Base-by-base conservation (phyloP, 2,797 vertebrate species). In the Momotus momota region DNA sequence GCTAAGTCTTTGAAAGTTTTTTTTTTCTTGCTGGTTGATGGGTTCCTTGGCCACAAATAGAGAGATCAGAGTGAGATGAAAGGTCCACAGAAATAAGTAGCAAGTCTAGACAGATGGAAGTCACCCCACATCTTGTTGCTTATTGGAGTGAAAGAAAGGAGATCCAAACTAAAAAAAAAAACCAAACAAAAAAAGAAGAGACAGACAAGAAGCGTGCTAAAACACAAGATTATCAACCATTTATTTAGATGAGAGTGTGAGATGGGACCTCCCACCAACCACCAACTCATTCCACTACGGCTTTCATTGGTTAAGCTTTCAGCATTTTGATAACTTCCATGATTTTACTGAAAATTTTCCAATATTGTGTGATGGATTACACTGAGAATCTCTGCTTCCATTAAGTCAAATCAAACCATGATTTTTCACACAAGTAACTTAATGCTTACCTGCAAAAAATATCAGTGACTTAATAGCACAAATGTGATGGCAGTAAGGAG, bases 361-460 rank as follows among this genome's bases (percentile, higher is more conserved):
- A 84, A 2, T 51, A 60, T 15, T 48, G 14, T 66, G 16, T 62
- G 60, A 88, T 57, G 13, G 62, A 74, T 79, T 84, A 60, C 20
- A 86, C 6, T 67, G 51, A 84, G 41, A 90, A 94, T 49, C 45
- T 88, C 73, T 80, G 29, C 29, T 94, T 94, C 38, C 31, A 54
- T 31, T 73, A 89, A 77, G 88, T 45, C 27, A 90, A 92, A 93
- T 66, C 18, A 70, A 90, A 94, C 49, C 11, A 72, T 12, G 29
- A 58, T 88, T 93, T 92, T 88, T 86, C 54, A 81, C 43, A 84
- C 40, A 95, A 86, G 90, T 75, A 88, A 79, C 45, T 61, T 75
- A 45, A 61, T 75, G 7, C 12, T 86, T 74, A 93, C 61, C 38
- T 93, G 45, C n/a, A 86, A 90, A 92, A 93, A 74, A 46, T 13